Base-by-base conservation (phyloP, 2,113 vertebrate genomes). In the Argyrosomus japonicus region DNA sequence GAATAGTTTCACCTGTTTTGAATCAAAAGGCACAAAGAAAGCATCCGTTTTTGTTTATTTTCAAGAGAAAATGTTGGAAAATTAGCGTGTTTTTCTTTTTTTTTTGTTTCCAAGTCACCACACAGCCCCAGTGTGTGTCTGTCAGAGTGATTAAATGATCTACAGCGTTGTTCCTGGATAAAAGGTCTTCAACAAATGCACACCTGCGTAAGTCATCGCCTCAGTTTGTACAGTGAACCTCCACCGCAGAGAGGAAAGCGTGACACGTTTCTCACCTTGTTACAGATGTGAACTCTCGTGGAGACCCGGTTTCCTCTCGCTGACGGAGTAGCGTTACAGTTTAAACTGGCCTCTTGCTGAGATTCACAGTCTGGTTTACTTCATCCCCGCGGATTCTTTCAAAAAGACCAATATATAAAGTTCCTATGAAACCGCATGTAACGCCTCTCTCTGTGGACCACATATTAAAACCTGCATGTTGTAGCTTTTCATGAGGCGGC, bases 221-320 rank as follows among this genome's bases (percentile, higher is more conserved):
- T 25, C 56, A 0, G 56, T 1, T 51, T 27, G 43, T 0, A 27
- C 53, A 45, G 53, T 1, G 12, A 36, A 5, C 65, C 13, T 21
- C 47, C 47, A 19, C 47, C 45, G 0, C 9, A 0, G 71, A 32
- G 71, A 19, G 57, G 25, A 27, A 9, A 21, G 19, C 0, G 3
- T 18, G 63, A 68, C 54, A 51, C 2, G 11, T 62, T 29, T 63
- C 25, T 9, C n/a, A 12, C 40, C 57, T 5, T n/a, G 54, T 43
- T 27, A 56, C 62, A 84, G 61, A 43, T 12, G 75, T 36, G 11
- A 3, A 27, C 36, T 36, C 53, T 72, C 83, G 40, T 18, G n/a
- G 67, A 54, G 11, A 47, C 8, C 64, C 56, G 0, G 23, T 48
- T 51, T 40, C 25, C 56, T 36, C 45, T 60, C 21, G 27, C 23